Base-by-base conservation (phyloP, 2,888 invertebrate species). In the Eristalis tenax region DNA sequence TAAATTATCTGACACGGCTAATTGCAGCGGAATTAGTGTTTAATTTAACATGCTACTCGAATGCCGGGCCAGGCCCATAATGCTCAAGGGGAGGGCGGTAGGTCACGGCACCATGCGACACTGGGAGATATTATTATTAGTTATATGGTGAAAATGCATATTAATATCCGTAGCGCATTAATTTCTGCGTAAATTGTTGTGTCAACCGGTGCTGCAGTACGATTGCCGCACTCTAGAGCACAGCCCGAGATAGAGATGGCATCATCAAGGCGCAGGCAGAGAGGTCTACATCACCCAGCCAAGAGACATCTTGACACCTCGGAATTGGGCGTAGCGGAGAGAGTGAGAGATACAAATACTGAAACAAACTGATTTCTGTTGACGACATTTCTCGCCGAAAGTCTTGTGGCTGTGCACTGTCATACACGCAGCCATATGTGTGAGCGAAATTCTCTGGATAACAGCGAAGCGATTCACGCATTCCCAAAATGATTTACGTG, bases 401-500 rank as follows among this genome's bases (percentile, higher is more conserved):
- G 38, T 35, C 63, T 38, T 61, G 65, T 59, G 43, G 13, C 35
- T 43, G 6, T 40, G 35, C 8, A 10, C 13, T 38, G 40, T 11
- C 23, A 38, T 56, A 13, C 70, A 28, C 15, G 5, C 11, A 4
- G 43, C 64, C 64, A 35, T 50, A 61, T 8, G 32, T 15, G 50
- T 66, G 57, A n/a, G 38, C 43, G 43, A 28, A 71, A 87, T 87
- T 79, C 71, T 71, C 50, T 28, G 68, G 63, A 83, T 83, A 68
- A 69, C 79, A 80, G 57, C 26, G 75, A 38, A 57, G 76, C 87
- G 83, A 79, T 87, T 83, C 75, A 83, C 75, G 76, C 83, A 87
- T 87, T 83, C 83, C 73, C 64, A 68, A 90, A 90, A 90, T 91
- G 91, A 91, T 91, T 91, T 91, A 91, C 91, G 90, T 91, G 90